Percentiles rank a stretch among this genome's conserved stretches.
These are phyloP conservation scores for Kryphioiulus occultus DNA, from an alignment of 2,888 invertebrate species.

Conservation along the genomic window DNA sequence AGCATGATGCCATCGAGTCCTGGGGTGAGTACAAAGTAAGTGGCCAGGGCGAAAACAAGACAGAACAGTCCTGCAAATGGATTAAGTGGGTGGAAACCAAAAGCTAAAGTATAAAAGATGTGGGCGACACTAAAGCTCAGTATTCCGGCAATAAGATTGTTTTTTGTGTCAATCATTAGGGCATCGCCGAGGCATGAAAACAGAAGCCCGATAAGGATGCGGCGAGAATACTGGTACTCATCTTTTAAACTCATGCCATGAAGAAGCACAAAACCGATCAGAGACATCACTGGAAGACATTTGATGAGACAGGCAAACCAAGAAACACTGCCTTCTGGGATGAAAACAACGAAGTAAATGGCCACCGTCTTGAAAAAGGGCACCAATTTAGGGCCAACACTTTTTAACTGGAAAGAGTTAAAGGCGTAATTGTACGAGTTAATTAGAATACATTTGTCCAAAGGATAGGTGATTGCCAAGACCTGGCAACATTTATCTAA, in stretches of 20 bases:
- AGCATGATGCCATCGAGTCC: conserved; percentile 67
- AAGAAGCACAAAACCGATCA: conserved; percentile 78
- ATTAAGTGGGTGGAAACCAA: too few relatives aligned
- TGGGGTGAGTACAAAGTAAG: conserved; percentile 66
- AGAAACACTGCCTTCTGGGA: conserved; percentile 71
- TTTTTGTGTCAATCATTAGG: conserved; percentile 74
- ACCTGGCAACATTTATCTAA: too few relatives aligned
- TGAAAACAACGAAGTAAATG: conserved; percentile 81
- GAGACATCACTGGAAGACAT: conserved; percentile 84
- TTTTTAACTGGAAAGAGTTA: too few relatives aligned
- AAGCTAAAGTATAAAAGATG: conserved; percentile 67
- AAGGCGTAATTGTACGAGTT: background rate
- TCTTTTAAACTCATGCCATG: conserved; percentile 75
- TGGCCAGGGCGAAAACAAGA: conserved; percentile 69
- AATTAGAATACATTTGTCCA: background rate
- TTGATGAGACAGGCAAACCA: conserved; percentile 77
- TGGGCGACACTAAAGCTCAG: conserved; percentile 82
- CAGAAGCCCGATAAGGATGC: conserved; percentile 77
- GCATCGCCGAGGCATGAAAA: conserved; percentile 87
- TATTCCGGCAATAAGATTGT: conserved; percentile 78
- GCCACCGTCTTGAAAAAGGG: conserved; percentile 86
- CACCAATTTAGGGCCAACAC: too few relatives aligned
- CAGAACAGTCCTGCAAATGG: conserved; percentile 64
- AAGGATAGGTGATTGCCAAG: background rate
- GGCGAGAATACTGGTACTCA: conserved; percentile 75